These are phyloP conservation scores for Drosophila micromelanica DNA, from an alignment of 1,140 invertebrate species.

Conservation along the genomic window DNA sequence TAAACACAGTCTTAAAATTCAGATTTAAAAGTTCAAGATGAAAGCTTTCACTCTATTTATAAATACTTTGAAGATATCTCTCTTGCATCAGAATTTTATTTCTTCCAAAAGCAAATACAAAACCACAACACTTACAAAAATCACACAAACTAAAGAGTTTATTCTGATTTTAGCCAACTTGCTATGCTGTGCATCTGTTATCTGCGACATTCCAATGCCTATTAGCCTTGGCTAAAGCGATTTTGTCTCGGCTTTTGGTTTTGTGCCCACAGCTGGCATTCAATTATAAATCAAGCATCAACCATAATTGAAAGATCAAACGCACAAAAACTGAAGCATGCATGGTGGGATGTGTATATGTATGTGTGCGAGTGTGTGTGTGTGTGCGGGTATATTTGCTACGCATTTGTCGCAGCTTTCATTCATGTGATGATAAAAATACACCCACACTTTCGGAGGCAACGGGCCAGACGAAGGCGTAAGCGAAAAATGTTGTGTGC, in stretches of 20 bases:
- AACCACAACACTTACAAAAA: too few relatives aligned
- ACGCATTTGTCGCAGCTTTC: slow-evolving; percentile 67
- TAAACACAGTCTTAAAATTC: too few relatives aligned
- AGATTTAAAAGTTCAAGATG: too few relatives aligned
- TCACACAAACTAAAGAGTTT: not conserved
- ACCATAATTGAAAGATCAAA: slow-evolving; percentile 81
- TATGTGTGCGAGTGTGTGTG: slow-evolving; percentile 1
- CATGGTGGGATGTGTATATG: slow-evolving; percentile 8
- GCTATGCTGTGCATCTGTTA: slow-evolving; percentile 1
- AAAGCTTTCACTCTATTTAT: too few relatives aligned
- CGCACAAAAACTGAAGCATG: slow-evolving; percentile 49
- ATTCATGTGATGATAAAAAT: slow-evolving; percentile 54
- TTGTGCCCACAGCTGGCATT: slow-evolving; percentile 58
- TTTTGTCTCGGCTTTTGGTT: slow-evolving; percentile 10
- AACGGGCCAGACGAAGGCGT: slow-evolving; percentile 1
- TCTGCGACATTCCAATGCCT: slow-evolving; percentile 16
- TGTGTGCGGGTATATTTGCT: slow-evolving; percentile 33
- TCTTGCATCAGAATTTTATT: too few relatives aligned
- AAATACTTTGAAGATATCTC: too few relatives aligned
- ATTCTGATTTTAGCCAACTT: slow-evolving; percentile 1
- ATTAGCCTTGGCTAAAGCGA: not conserved
- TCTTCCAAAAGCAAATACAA: too few relatives aligned
- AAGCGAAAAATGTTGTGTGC: slow-evolving; percentile 75
- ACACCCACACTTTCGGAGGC: not conserved
- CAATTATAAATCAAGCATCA: slow-evolving; percentile 77